phyloP scores from a whole-genome alignment of 92 coral and sea anemone genomes.

The Palythoa caribaeorum region DNA sequence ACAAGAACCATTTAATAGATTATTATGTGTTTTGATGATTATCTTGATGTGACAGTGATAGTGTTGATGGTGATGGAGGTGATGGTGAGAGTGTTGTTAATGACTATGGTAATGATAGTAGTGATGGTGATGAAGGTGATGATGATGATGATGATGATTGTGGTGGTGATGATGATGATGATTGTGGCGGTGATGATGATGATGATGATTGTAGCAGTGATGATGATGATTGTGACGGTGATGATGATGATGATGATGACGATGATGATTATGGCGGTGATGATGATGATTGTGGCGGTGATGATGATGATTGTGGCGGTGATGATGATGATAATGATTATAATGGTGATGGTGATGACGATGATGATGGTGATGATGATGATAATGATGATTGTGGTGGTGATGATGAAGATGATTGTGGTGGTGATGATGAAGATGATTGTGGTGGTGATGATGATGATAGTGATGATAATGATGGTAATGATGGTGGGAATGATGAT shows the following conservation, averaged over 20 bases:
- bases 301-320: not conserved
- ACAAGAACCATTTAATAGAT: no score
- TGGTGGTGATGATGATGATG: not conserved
- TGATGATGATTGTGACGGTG: not conserved
- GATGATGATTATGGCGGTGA: not conserved
- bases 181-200: not conserved
- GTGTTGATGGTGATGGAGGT: no score
- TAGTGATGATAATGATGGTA: no score
- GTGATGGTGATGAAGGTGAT: no score
- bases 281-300: no score
- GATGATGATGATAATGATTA: not conserved
- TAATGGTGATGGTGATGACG: not conserved
- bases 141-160: no score
- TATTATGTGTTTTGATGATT: no score
- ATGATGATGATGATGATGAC: not conserved
- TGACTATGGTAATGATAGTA: no score
- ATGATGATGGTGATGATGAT: not conserved
- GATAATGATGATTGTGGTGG: not conserved
- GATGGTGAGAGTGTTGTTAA: no score
- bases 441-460: not conserved
- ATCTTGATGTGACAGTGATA: no score
- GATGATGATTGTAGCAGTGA: not conserved
- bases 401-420: not conserved
- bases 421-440: no score
- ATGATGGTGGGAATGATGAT: no score